Evolutionary conservation across 2,113 vertebrate genomes (phyloP).

Genomic region (Gymnorhina tibicen): DNA sequence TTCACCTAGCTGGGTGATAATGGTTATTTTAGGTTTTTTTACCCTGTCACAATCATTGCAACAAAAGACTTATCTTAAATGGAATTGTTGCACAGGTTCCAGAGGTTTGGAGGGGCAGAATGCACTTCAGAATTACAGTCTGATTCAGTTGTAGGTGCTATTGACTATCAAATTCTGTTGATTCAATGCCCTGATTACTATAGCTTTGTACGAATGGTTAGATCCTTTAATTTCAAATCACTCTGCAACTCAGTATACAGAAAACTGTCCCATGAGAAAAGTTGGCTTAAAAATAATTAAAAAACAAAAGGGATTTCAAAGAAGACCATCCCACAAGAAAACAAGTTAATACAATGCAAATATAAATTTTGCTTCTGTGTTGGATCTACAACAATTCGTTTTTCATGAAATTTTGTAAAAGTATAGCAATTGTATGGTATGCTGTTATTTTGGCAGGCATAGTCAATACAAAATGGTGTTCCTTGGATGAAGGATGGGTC

Average conservation of each 20-base stretch:
- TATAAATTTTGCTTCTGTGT: not conserved
- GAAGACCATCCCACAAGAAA: not conserved
- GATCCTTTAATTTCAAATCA: not conserved
- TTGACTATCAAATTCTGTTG: not conserved
- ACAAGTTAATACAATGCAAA: not conserved
- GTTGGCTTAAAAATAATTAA: not conserved
- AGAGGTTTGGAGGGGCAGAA: not conserved
- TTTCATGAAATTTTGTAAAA: not conserved
- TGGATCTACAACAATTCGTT: not conserved
- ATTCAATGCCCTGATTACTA: not conserved
- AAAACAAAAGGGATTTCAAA: not conserved
- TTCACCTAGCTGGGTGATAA: not conserved
- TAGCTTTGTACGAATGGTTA: not conserved
- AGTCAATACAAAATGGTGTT: not conserved
- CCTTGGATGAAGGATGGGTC: not conserved
- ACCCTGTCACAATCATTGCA: not conserved
- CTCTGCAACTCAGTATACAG: not conserved
- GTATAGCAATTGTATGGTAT: not conserved
- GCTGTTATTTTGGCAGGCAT: not conserved
- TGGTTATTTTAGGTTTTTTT: not conserved
- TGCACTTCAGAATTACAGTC: not conserved
- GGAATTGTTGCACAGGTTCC: not conserved
- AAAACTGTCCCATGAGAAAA: not conserved
- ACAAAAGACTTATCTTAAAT: not conserved
- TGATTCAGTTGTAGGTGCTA: not conserved